phyloP scores from a whole-genome alignment of 1,140 invertebrate genomes.

The Reticulitermes speratus region DNA sequence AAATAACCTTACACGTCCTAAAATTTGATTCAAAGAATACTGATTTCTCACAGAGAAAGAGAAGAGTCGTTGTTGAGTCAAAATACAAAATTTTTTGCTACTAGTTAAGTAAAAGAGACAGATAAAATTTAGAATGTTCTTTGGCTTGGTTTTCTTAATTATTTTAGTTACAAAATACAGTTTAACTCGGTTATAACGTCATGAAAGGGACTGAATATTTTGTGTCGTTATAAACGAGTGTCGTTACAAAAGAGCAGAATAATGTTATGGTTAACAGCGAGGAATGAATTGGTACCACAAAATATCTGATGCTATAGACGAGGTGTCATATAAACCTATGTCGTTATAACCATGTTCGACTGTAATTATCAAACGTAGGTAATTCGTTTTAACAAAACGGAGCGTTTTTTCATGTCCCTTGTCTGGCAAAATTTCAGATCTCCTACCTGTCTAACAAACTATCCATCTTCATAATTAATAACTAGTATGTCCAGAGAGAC shows the following conservation, averaged over 20 bases:
- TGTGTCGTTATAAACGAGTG: too few relatives aligned
- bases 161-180: neutral
- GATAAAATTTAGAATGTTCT: neutral
- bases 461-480: slow-evolving; percentile 3
- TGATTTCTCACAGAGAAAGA: too few relatives aligned
- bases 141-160: neutral
- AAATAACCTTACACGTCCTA: too few relatives aligned
- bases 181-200: too few relatives aligned
- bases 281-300: too few relatives aligned
- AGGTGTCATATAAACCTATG: too few relatives aligned
- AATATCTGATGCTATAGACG: too few relatives aligned
- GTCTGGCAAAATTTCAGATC: neutral
- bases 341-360: too few relatives aligned
- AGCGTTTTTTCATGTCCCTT: neutral
- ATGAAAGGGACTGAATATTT: too few relatives aligned
- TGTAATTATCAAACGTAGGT: neutral
- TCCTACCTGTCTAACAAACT: neutral
- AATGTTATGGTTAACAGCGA: too few relatives aligned
- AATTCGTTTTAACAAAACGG: neutral
- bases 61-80: neutral
- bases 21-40: too few relatives aligned
- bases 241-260: too few relatives aligned
- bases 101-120: neutral
- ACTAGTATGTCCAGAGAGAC: neutral
- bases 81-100: neutral